Percentiles rank a stretch among this genome's conserved stretches.
Conservation (phyloP, 2,797 vertebrate species). For the Thripadectes ignobilis region DNA sequence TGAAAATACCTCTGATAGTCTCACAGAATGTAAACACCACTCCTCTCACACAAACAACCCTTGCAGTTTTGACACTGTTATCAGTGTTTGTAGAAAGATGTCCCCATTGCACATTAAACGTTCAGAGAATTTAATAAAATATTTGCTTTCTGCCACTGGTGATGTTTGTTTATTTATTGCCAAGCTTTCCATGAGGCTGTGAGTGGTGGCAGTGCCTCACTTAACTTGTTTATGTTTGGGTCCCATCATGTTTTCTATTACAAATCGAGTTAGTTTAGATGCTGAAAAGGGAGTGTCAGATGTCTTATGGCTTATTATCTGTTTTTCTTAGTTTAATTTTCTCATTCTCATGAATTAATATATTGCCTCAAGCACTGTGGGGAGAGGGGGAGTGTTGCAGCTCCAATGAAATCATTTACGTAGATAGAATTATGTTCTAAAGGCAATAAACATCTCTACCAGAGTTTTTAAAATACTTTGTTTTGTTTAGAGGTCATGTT, state of each 20-base stretch:
- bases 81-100: not conserved
- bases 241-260: not conserved
- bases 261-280: slow-evolving; percentile 38
- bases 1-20: not conserved
- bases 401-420: not conserved
- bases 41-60: not conserved
- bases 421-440: not conserved
- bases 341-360: slow-evolving; percentile 21
- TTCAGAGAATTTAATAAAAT: not conserved
- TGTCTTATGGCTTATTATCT: slow-evolving; percentile 22
- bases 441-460: not conserved
- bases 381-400: not conserved
- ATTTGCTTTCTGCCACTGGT: not conserved
- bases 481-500: not conserved
- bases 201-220: not conserved
- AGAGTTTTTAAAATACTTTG: not conserved
- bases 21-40: not conserved
- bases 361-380: not conserved
- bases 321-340: slow-evolving; percentile 38
- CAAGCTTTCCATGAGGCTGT: not conserved
- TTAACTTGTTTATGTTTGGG: not conserved
- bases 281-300: slow-evolving; percentile 15
- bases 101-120: not conserved
- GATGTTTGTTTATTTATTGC: not conserved
- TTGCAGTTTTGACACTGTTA: not conserved